Base-by-base conservation (phyloP, 2,797 vertebrate species). In the Pelobates cultripes region DNA sequence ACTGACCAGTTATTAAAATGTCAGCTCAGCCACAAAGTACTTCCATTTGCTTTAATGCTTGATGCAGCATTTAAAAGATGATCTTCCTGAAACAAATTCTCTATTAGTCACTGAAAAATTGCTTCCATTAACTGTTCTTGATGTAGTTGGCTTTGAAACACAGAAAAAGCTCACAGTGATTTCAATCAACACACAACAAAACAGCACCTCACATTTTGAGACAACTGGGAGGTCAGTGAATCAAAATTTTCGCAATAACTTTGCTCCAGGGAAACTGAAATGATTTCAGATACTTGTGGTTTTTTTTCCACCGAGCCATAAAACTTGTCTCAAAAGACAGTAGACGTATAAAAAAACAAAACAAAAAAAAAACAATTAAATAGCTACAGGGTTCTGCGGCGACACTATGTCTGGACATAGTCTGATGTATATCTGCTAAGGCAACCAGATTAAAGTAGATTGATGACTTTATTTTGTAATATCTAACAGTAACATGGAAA, bases 1-100 rank as follows among this genome's bases (percentile, higher is more conserved):
- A 84, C 69, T 86, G 85, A 78, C 82, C 77, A 88, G 81, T 86
- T 89, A 89, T 81, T 88, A 72, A 91, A 91, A 88, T 85, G 83
- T 86, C 86, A 89, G 13, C 79, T 84, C 74, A 86, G 85, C 89
- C 78, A 66, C 13, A 70, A 72, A 89, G 28, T 53, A 57, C 3
- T 86, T 78, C 85, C 76, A 67, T 84, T 86, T 85, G 3, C 9
- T 13, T 75, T 79, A 85, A 86, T 40, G 84, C 63, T 43, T 63
- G 44, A 77, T 9, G 6, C 55, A 86, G 81, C 85, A 69, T 88
- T 77, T 83, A 85, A 80, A 17, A 55, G 47, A 86, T 84, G 53
- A 43, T 2, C 13, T 40, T 8, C 51, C 7, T 70, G 83, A 85
- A 86, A 82, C 12, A 75, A 86, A 83, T 82, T 14, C 68, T 1